Evolutionary conservation across 2,797 vertebrate genomes (phyloP).

Genomic region (Erithacus rubecula): DNA sequence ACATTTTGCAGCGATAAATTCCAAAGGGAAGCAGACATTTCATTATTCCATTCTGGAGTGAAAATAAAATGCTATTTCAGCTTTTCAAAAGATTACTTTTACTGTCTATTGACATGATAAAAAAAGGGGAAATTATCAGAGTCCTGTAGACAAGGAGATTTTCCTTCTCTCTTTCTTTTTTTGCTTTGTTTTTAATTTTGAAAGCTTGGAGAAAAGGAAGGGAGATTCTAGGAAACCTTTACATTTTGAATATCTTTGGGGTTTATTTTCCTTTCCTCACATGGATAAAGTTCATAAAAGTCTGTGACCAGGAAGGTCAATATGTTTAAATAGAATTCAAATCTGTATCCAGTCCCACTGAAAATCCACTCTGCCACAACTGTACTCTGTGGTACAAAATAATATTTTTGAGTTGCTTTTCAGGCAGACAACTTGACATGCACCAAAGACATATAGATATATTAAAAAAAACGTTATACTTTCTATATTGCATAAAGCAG

Average conservation of each 20-base stretch:
- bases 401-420: neutral
- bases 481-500: neutral
- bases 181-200: neutral
- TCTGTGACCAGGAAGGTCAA: neutral
- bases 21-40: neutral
- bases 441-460: neutral
- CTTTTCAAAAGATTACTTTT: neutral
- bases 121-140: neutral
- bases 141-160: neutral
- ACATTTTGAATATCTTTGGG: neutral
- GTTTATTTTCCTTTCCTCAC: neutral
- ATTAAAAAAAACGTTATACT: neutral
- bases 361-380: constrained; percentile 11
- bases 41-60: neutral
- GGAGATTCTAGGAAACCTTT: neutral
- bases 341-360: neutral
- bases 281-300: neutral
- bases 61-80: neutral
- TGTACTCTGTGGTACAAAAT: neutral
- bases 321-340: neutral
- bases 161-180: neutral
- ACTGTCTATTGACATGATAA: neutral
- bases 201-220: neutral
- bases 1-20: neutral
- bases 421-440: neutral